These are phyloP conservation scores for Malaclemys terrapin DNA, from an alignment of 2,113 vertebrate genomes.

Conservation along the genomic window DNA sequence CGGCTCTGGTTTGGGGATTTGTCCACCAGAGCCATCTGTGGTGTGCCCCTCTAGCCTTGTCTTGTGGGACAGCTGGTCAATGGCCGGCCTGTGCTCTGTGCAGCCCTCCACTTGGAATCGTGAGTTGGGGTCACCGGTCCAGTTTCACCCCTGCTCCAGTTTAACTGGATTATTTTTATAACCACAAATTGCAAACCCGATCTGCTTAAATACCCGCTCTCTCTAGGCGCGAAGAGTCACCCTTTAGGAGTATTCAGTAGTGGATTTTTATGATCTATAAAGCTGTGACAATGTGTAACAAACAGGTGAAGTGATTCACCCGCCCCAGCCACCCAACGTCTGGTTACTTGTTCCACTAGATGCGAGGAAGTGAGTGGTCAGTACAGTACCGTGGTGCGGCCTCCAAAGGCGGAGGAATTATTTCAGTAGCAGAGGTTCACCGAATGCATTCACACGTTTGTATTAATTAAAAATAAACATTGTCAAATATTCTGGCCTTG, in stretches of 20 bases:
- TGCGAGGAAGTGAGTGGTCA: too few relatives aligned
- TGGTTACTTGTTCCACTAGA: neutral
- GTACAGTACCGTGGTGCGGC: neutral
- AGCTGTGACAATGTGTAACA: accelerated
- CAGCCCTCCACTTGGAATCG: neutral
- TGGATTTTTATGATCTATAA: neutral
- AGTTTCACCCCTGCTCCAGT: accelerated
- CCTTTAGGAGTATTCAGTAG: neutral
- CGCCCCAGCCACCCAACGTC: accelerated
- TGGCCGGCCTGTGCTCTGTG: neutral
- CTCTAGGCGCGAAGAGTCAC: neutral
- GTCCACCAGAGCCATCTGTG: neutral
- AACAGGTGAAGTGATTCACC: neutral
- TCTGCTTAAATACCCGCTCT: neutral
- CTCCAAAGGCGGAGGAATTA: accelerated
- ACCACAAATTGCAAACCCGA: accelerated
- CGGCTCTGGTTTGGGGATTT: neutral
- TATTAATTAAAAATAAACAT: neutral
- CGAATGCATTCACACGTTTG: neutral
- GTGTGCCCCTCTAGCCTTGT: neutral
- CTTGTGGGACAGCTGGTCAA: neutral
- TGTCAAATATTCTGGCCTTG: neutral
- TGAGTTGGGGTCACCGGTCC: accelerated
- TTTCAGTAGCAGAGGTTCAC: neutral
- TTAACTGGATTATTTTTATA: neutral